phyloP scores from a whole-genome alignment of 2,113 vertebrate species.

The Ceyx melanurus region DNA sequence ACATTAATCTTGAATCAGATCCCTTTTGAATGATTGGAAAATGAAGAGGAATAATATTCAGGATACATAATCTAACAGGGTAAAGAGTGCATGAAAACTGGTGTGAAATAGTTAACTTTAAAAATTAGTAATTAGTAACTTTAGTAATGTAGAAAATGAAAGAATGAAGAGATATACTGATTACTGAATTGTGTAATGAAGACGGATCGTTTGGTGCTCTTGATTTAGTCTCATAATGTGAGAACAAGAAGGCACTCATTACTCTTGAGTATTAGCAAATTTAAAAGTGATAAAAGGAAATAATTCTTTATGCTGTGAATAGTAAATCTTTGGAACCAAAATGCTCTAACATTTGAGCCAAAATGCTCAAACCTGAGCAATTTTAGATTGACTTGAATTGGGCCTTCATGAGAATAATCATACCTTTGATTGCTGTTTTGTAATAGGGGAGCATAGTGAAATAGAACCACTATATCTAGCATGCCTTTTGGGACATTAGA shows the following conservation, averaged over 20 bases:
- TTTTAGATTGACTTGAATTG: not conserved
- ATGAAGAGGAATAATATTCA: not conserved
- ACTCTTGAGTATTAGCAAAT: conserved; percentile 19
- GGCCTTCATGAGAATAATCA: not conserved
- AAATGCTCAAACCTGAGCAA: not conserved
- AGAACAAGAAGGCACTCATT: conserved; percentile 49
- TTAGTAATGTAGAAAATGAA: not conserved
- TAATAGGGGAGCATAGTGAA: not conserved
- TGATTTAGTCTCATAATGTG: conserved; percentile 50
- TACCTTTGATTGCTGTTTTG: not conserved
- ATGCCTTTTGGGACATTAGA: not conserved
- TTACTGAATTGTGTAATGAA: conserved; percentile 53
- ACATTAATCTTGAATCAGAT: not conserved
- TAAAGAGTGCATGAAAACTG: not conserved
- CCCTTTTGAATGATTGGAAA: not conserved
- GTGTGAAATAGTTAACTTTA: not conserved
- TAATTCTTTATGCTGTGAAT: conserved; percentile 30
- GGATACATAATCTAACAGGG: not conserved
- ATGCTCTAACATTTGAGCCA: not conserved
- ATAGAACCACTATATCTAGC: not conserved
- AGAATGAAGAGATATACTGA: not conserved
- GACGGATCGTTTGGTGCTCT: conserved; percentile 37
- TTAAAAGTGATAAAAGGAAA: conserved; percentile 51
- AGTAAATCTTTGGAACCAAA: not conserved
- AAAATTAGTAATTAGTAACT: not conserved